phyloP scores from a whole-genome alignment of 2,888 invertebrate genomes.

The Standfussiana lucernea region DNA sequence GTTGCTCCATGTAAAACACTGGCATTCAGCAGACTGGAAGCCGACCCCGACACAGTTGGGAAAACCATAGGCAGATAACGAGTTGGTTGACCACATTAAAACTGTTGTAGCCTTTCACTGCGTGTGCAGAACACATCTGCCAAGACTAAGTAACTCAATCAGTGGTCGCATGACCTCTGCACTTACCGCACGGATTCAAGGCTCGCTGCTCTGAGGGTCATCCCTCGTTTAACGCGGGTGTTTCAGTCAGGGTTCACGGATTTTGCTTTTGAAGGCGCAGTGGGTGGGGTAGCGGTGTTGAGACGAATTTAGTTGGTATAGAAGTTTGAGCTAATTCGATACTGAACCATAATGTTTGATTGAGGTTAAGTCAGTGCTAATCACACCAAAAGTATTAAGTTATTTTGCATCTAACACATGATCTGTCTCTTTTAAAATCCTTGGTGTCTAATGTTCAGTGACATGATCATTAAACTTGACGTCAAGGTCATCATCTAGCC shows the following conservation, averaged over 20 bases:
- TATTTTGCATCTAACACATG: background rate
- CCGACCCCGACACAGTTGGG: background rate
- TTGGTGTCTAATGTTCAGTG: background rate
- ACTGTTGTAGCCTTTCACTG: slow-evolving; percentile 6
- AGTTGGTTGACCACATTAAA: background rate
- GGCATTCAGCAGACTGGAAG: background rate
- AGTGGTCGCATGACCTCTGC: slow-evolving; percentile 67
- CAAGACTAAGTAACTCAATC: slow-evolving; percentile 67
- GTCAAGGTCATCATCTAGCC: too few relatives aligned
- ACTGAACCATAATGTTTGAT: too few relatives aligned
- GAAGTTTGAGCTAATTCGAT: background rate
- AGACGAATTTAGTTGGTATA: background rate
- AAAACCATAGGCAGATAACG: background rate
- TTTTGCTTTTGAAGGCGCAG: slow-evolving; percentile 27
- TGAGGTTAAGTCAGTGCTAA: background rate
- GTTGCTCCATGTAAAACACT: background rate
- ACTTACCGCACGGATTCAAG: slow-evolving; percentile 69
- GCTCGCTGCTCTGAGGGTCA: slow-evolving; percentile 62
- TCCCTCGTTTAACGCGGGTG: slow-evolving; percentile 61
- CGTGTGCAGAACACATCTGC: slow-evolving; percentile 65
- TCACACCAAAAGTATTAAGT: background rate
- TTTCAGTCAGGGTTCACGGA: slow-evolving; percentile 45
- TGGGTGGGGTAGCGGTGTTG: background rate
- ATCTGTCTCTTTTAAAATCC: background rate
- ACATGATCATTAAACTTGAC: too few relatives aligned